Percentiles rank a stretch among this genome's conserved stretches.
Conservation (phyloP, 2,113 vertebrate species). For the Hymenochirus boettgeri region DNA sequence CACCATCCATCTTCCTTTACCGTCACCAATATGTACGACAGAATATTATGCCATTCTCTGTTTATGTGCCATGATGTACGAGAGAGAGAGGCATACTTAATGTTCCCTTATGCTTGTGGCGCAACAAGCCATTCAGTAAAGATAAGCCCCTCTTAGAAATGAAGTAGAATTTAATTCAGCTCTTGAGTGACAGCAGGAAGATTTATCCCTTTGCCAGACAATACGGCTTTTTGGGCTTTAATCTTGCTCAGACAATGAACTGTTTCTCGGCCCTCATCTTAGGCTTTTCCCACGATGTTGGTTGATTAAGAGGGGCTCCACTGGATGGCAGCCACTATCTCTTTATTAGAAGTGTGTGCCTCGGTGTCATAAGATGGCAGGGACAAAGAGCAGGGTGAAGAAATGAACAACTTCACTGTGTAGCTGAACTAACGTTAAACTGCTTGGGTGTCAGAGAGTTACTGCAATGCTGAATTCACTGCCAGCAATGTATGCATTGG, state of each 20-base stretch:
- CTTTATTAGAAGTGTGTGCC: conserved; percentile 72
- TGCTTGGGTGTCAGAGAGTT: neutral
- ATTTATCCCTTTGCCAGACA: conserved; percentile 96
- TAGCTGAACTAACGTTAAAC: neutral
- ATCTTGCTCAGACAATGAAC: conserved; percentile 94
- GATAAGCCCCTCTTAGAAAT: conserved; percentile 99
- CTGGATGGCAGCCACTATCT: conserved; percentile 88
- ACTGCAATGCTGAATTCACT: neutral
- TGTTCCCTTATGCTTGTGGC: conserved; percentile 83
- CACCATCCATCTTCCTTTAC: conserved; percentile 59
- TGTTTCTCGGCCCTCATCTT: conserved; percentile 80
- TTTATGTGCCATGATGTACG: conserved; percentile 79
- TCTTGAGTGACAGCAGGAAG: conserved; percentile 98
- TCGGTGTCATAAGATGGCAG: conserved; percentile 58
- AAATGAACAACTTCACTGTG: neutral
- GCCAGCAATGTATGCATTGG: too few relatives aligned
- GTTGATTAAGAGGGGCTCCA: conserved; percentile 82
- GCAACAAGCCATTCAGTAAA: conserved; percentile 93
- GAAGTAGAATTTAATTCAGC: conserved; percentile 95
- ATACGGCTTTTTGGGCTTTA: conserved; percentile 94
- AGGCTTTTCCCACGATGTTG: conserved; percentile 95
- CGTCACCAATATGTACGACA: conserved; percentile 54
- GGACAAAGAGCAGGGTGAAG: conserved; percentile 49
- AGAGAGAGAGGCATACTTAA: conserved; percentile 76
- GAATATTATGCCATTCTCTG: conserved; percentile 59